Conservation (phyloP, 2,888 invertebrate species). For the Patella caerulea region DNA sequence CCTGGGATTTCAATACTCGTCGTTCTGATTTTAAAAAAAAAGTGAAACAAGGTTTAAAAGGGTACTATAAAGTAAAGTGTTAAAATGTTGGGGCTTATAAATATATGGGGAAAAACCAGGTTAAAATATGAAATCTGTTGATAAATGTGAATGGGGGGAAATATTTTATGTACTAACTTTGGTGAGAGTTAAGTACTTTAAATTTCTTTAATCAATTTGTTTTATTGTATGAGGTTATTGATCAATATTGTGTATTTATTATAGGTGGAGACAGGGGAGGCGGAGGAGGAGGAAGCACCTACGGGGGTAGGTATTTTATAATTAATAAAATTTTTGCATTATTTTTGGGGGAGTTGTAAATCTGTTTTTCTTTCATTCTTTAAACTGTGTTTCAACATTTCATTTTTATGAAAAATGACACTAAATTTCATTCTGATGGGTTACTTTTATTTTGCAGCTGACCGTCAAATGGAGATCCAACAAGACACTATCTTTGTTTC, state of each 20-base stretch:
- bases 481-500: constrained; percentile 95
- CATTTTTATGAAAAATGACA: not conserved
- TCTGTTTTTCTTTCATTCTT: no score
- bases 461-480: constrained; percentile 58
- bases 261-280: not conserved
- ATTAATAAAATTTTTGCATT: no score
- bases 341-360: no score
- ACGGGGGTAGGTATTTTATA: not conserved
- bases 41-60: no score
- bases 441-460: constrained; percentile 32
- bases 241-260: not conserved
- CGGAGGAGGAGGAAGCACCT: not conserved
- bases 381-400: not conserved
- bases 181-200: not conserved
- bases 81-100: no score
- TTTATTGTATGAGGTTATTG: not conserved
- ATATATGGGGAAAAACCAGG: no score
- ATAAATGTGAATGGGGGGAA: no score
- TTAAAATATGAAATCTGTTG: no score
- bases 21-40: no score
- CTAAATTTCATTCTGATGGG: not conserved
- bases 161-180: not conserved
- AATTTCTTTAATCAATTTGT: not conserved
- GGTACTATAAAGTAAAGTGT: no score
- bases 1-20: no score